Evolutionary conservation across 2,888 invertebrate genomes (phyloP).

Genomic region (Lamellibrachia columna): DNA sequence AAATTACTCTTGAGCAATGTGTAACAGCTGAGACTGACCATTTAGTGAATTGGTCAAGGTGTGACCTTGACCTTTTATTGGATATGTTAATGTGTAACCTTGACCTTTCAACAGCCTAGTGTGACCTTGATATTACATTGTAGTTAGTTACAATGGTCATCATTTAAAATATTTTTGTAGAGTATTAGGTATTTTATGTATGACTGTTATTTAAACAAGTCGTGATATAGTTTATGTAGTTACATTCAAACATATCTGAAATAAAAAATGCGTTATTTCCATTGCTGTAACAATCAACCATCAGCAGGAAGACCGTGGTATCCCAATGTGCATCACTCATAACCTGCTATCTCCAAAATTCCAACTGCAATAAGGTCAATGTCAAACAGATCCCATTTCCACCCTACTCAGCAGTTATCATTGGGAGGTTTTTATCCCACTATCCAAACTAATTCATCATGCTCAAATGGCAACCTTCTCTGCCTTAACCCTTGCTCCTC

Average conservation of each 20-base stretch:
- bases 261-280: background rate
- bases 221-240: background rate
- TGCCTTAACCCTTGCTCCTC: background rate
- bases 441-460: constrained; percentile 16
- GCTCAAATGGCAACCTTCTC: constrained; percentile 11
- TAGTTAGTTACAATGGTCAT: background rate
- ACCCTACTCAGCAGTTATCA: background rate
- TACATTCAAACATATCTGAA: background rate
- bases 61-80: background rate
- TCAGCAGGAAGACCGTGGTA: background rate
- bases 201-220: too few relatives aligned
- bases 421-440: background rate
- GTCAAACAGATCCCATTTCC: background rate
- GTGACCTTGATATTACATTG: background rate
- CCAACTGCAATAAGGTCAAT: background rate
- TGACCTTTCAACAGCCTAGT: background rate
- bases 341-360: background rate
- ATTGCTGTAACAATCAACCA: background rate
- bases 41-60: background rate
- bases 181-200: too few relatives aligned
- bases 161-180: too few relatives aligned
- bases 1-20: too few relatives aligned
- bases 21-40: too few relatives aligned
- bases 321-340: background rate
- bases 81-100: background rate